Conservation (phyloP, 2,797 vertebrate species). For the Chaetophractus vellerosus region DNA sequence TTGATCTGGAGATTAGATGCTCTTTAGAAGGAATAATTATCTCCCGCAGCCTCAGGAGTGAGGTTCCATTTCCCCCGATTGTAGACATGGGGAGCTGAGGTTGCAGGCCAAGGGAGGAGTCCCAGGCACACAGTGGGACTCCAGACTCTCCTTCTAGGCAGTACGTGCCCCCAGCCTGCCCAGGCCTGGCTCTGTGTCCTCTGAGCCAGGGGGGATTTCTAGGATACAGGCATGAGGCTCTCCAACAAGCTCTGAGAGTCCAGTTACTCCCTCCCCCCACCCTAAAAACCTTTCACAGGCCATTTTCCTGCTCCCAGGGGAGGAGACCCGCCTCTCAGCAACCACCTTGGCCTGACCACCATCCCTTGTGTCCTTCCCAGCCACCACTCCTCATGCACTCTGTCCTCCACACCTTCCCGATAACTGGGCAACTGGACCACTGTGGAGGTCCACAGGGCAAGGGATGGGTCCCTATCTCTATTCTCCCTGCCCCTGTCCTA, state of each 20-base stretch:
- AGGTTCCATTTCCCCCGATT: background rate
- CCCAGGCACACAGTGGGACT: background rate
- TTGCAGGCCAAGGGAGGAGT: background rate
- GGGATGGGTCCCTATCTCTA: background rate
- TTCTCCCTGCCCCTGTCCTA: background rate
- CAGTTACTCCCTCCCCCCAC: background rate
- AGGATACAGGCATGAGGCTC: background rate
- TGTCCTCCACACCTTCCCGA: background rate
- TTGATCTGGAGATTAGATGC: constrained; percentile 72
- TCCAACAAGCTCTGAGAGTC: background rate
- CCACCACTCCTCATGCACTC: background rate
- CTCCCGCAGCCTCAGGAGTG: constrained; percentile 45
- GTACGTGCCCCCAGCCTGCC: background rate
- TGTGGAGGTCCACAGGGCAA: background rate
- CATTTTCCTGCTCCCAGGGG: background rate
- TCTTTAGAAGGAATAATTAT: constrained; percentile 73
- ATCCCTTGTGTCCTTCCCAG: background rate
- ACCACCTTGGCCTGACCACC: background rate
- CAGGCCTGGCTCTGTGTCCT: background rate
- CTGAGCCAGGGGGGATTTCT: background rate
- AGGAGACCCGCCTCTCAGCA: background rate
- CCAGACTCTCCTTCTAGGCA: too few species aligned
- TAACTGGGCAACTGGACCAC: background rate
- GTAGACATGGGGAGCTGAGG: background rate
- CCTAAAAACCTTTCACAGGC: background rate